These are phyloP conservation scores for Stenchaetothrips biformis DNA, from an alignment of 2,888 invertebrate genomes.

Conservation along the genomic window DNA sequence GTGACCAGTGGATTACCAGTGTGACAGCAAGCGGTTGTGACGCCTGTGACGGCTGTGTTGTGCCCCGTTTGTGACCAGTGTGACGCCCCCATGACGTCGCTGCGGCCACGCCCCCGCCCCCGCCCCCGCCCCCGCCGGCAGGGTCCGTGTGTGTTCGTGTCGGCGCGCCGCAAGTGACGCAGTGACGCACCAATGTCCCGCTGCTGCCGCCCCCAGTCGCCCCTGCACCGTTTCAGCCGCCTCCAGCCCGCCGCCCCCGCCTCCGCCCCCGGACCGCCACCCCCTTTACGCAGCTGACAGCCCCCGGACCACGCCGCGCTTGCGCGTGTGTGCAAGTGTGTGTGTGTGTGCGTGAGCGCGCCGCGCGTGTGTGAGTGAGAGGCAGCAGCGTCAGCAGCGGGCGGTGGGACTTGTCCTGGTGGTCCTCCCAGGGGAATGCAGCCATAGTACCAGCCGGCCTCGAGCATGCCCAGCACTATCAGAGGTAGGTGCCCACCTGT, in stretches of 20 bases:
- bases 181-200: neutral
- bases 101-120: neutral
- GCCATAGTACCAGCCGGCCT: constrained; percentile 31
- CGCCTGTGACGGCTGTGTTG: too few relatives aligned
- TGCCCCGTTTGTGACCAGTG: too few relatives aligned
- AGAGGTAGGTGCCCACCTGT: constrained; percentile 38
- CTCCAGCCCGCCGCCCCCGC: constrained; percentile 6
- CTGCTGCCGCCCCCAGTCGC: neutral
- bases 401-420: constrained; percentile 17
- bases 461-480: constrained; percentile 40
- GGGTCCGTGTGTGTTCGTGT: neutral
- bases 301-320: neutral
- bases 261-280: neutral
- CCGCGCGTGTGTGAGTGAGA: neutral
- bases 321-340: too few relatives aligned
- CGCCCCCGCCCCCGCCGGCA: constrained; percentile 18
- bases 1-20: too few relatives aligned
- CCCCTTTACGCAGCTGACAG: neutral
- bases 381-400: neutral
- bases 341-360: neutral
- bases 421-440: constrained; percentile 28
- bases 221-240: neutral
- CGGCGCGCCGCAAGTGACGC: constrained; percentile 11
- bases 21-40: too few relatives aligned
- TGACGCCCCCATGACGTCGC: too few relatives aligned